phyloP scores from a whole-genome alignment of 2,797 vertebrate genomes.

The Allochrocebus solatus region DNA sequence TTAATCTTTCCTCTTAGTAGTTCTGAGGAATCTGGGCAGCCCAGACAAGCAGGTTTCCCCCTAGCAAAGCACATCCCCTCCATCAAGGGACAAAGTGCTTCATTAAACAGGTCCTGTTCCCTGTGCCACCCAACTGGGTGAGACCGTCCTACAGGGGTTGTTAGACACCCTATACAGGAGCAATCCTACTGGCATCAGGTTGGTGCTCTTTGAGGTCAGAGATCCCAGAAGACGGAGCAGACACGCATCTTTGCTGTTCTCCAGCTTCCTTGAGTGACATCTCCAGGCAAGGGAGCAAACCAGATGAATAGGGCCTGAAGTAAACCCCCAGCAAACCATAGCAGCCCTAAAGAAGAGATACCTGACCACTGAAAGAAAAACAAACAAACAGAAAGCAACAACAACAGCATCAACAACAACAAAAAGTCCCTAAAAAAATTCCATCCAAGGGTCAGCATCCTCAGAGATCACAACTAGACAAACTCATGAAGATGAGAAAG shows the following conservation, averaged over 20 bases:
- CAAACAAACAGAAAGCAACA: too few relatives aligned
- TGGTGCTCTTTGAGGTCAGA: background rate
- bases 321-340: too few relatives aligned
- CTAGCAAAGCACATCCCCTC: background rate
- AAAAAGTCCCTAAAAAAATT: too few relatives aligned
- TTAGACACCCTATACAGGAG: background rate
- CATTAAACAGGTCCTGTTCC: background rate
- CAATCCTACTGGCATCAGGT: background rate
- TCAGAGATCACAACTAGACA: too few relatives aligned
- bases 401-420: too few relatives aligned
- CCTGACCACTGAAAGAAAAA: too few relatives aligned
- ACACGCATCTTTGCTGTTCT: background rate
- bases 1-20: background rate
- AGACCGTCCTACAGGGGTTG: background rate
- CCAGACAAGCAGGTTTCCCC: background rate
- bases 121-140: background rate
- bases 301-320: too few relatives aligned
- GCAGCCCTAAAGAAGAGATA: too few relatives aligned
- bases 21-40: background rate
- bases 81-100: background rate
- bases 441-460: too few relatives aligned
- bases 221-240: background rate
- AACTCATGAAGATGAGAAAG: too few relatives aligned
- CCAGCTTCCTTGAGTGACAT: too few relatives aligned
- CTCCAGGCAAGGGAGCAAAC: too few relatives aligned